A percentile compares a stretch with the other conserved stretches of the same genome.
phyloP scores from a whole-genome alignment of 2,113 vertebrate species.

The Empidonax traillii region DNA sequence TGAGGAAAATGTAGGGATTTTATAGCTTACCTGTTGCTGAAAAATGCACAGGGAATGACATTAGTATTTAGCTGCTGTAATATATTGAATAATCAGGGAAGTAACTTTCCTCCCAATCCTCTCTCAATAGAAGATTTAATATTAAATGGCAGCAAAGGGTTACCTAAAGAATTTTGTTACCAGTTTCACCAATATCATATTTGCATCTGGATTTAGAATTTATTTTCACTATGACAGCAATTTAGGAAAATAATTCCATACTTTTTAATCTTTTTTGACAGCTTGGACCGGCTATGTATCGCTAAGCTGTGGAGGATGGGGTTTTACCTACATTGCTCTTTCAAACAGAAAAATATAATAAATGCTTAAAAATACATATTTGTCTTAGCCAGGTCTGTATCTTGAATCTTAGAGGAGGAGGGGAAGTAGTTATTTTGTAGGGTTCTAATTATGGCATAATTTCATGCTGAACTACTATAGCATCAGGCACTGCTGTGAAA shows the following conservation, averaged over 20 bases:
- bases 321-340: not conserved
- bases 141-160: not conserved
- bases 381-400: not conserved
- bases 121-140: not conserved
- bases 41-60: not conserved
- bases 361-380: not conserved
- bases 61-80: not conserved
- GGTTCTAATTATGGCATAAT: not conserved
- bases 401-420: not conserved
- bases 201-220: not conserved
- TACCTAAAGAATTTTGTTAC: not conserved
- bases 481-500: not conserved
- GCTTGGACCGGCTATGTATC: not conserved
- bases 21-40: not conserved
- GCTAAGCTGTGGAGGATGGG: not conserved
- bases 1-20: not conserved
- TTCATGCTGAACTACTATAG: not conserved
- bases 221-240: not conserved
- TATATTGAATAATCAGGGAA: not conserved
- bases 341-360: not conserved
- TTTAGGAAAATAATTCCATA: not conserved
- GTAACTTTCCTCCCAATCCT: not conserved
- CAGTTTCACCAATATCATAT: not conserved
- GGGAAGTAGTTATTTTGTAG: not conserved
- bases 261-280: not conserved